Evolutionary conservation across 37 sponge, comb jelly and placozoan species (phyloP).

Genomic region (Petrosia ficiformis): DNA sequence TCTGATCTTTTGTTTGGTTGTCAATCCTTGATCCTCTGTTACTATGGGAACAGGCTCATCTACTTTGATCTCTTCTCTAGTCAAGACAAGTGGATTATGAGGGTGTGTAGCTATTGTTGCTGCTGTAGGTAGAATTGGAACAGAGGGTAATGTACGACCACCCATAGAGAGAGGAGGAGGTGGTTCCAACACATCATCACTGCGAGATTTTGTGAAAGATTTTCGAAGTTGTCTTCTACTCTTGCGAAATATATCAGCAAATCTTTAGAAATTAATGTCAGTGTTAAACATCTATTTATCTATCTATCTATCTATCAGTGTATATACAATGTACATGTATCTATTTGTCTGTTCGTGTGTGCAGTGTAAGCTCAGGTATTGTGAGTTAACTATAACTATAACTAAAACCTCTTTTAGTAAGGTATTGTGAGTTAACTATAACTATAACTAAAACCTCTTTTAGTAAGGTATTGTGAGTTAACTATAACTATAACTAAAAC

Average conservation of each 20-base stretch:
- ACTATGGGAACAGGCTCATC: too few relatives aligned
- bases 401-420: too few relatives aligned
- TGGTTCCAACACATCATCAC: conserved; percentile 34
- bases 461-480: too few relatives aligned
- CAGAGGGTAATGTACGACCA: background rate
- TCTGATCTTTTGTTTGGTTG: conserved; percentile 41
- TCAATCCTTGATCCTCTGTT: too few relatives aligned
- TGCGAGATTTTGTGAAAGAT: conserved; percentile 35
- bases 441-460: too few relatives aligned
- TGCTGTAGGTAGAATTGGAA: background rate
- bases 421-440: too few relatives aligned
- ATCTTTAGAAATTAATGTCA: background rate
- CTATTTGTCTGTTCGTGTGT: background rate
- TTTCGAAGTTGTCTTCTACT: conserved; percentile 58
- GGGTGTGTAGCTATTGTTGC: background rate
- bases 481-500: too few relatives aligned
- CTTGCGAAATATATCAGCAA: conserved; percentile 57
- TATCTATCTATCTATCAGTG: background rate
- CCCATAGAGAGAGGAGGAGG: background rate
- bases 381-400: too few relatives aligned
- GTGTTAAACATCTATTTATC: background rate
- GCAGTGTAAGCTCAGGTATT: too few relatives aligned
- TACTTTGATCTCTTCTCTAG: background rate
- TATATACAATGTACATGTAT: background rate
- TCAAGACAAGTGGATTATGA: background rate